Conservation (phyloP, 1,140 invertebrate species). For the Drosophila ogumai region DNA sequence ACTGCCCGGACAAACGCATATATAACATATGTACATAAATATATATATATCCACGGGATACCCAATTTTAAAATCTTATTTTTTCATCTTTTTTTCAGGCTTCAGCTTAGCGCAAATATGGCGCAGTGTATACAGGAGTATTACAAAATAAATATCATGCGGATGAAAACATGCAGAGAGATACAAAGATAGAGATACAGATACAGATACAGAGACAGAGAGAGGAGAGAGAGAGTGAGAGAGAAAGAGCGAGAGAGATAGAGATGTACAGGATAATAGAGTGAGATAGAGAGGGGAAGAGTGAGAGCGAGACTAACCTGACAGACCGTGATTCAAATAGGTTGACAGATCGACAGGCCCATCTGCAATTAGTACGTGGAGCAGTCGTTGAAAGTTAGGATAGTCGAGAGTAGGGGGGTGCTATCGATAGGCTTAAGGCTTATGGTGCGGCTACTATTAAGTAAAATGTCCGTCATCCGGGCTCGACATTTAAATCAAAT, state of each 20-base stretch:
- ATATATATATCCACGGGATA: constrained; percentile 8
- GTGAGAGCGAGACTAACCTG: constrained; percentile 81
- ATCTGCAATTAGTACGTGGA: constrained; percentile 83
- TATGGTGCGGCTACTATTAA: constrained; percentile 30
- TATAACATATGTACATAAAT: constrained; percentile 3
- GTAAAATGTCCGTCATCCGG: constrained; percentile 18
- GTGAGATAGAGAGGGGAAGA: constrained; percentile 33
- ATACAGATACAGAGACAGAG: constrained; percentile 22
- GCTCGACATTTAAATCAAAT: constrained; percentile 72
- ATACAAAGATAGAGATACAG: constrained; percentile 19
- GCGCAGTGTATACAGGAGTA: constrained; percentile 41
- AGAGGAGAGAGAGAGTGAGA: constrained; percentile 10
- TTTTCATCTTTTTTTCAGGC: constrained; percentile 32
- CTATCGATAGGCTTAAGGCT: constrained; percentile 14
- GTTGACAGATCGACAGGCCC: constrained; percentile 84
- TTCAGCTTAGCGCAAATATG: constrained; percentile 52
- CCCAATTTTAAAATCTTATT: constrained; percentile 41
- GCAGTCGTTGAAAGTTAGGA: constrained; percentile 65
- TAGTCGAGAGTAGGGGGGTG: constrained; percentile 40
- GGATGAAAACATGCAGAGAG: constrained; percentile 67
- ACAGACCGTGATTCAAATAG: constrained; percentile 85
- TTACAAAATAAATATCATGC: constrained; percentile 67
- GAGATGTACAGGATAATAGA: constrained; percentile 22
- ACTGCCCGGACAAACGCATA: constrained; percentile 47
- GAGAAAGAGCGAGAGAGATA: constrained; percentile 12